Evolutionary conservation across 2,797 vertebrate genomes (phyloP).

Genomic region (Meda fulgida): DNA sequence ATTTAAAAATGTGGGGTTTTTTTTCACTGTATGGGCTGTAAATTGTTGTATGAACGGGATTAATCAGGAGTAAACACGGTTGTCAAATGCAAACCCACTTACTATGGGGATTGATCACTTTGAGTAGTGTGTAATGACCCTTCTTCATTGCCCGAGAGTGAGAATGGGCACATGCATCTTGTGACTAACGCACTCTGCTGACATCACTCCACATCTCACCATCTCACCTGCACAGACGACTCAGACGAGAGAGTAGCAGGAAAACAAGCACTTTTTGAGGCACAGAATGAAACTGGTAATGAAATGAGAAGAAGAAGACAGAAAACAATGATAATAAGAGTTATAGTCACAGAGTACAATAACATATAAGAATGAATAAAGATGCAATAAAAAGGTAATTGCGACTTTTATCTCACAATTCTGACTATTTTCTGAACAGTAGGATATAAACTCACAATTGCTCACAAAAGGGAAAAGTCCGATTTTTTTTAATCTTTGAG

Average conservation of each 20-base stretch:
- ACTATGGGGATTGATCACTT: not conserved
- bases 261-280: not conserved
- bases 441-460: too few relatives aligned
- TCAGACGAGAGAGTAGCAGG: not conserved
- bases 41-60: not conserved
- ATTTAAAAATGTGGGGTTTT: not conserved
- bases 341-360: not conserved
- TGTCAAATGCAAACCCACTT: not conserved
- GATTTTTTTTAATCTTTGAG: too few relatives aligned
- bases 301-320: not conserved
- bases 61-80: not conserved
- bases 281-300: slow-evolving; percentile 7
- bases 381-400: not conserved
- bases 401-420: too few relatives aligned
- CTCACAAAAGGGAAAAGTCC: too few relatives aligned
- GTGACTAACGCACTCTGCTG: slow-evolving; percentile 79
- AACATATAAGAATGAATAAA: not conserved
- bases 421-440: too few relatives aligned
- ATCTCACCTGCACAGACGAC: slow-evolving; percentile 62
- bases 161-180: slow-evolving; percentile 68
- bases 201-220: slow-evolving; percentile 74
- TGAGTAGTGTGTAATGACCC: slow-evolving; percentile 65
- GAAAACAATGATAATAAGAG: not conserved
- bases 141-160: slow-evolving; percentile 66
- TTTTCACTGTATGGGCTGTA: not conserved